Evolutionary conservation across 2,797 vertebrate species (phyloP).

Genomic region (Lepilemur septentrionalis): DNA sequence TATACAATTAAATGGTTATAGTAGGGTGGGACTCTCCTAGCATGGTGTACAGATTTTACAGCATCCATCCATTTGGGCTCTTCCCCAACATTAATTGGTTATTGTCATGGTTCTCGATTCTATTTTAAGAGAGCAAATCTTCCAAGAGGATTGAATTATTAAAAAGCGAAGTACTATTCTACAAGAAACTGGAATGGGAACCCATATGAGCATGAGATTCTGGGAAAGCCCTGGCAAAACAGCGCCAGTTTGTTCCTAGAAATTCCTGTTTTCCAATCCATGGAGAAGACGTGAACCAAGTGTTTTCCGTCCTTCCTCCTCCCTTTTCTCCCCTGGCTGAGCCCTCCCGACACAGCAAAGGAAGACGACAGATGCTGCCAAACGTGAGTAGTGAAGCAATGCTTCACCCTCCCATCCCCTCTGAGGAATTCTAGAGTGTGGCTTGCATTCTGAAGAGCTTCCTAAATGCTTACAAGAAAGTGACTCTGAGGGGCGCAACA

Average conservation of each 20-base stretch:
- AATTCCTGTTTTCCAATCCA: background rate
- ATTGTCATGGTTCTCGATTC: background rate
- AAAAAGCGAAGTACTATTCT: background rate
- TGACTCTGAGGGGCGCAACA: background rate
- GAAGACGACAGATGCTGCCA: background rate
- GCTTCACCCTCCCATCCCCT: background rate
- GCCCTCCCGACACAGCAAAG: background rate
- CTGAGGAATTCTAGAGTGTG: background rate
- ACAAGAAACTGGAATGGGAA: background rate
- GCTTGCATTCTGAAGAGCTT: background rate
- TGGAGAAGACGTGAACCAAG: background rate
- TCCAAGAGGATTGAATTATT: background rate
- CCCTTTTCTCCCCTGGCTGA: background rate
- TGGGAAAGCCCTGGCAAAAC: background rate
- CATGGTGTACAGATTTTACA: background rate
- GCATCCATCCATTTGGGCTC: background rate
- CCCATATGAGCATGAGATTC: background rate
- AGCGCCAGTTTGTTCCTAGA: background rate
- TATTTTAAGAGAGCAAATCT: background rate
- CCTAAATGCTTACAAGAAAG: background rate
- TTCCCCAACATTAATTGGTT: background rate
- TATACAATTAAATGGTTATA: too few relatives aligned
- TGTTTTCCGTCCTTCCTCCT: background rate
- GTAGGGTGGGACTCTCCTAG: background rate
- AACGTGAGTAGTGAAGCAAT: background rate